Percentiles rank a stretch among this genome's conserved stretches.
Conservation (phyloP, 2,113 vertebrate genomes). For the Todiramphus saurophagus region DNA sequence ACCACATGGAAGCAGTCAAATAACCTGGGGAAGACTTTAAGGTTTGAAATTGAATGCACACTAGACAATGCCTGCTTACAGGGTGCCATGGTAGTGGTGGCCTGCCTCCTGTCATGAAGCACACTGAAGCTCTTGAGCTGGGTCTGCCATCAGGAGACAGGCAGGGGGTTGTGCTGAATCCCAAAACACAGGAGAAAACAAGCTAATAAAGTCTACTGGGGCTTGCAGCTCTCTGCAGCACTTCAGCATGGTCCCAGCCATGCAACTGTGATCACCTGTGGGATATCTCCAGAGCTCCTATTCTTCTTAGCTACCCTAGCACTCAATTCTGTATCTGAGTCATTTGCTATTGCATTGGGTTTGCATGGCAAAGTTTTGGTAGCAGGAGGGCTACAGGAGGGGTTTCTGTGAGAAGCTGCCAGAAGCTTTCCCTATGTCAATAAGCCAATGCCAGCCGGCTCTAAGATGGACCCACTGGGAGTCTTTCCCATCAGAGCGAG, state of each 20-base stretch:
- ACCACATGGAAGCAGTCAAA: not conserved
- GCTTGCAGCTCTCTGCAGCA: not conserved
- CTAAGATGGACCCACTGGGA: accelerated
- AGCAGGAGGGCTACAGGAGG: too few species aligned
- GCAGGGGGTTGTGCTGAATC: not conserved
- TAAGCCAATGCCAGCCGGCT: accelerated
- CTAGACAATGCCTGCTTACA: accelerated
- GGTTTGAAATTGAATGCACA: not conserved
- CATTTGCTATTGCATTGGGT: not conserved
- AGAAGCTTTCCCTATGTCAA: not conserved
- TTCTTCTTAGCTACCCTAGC: not conserved
- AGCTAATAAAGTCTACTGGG: not conserved
- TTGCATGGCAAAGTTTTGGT: not conserved
- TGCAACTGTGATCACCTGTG: not conserved
- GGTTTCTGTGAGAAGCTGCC: not conserved
- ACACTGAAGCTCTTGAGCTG: accelerated
- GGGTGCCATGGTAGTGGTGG: accelerated
- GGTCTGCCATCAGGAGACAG: not conserved
- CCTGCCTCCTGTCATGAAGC: not conserved
- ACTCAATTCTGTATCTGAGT: not conserved
- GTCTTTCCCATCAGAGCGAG: accelerated
- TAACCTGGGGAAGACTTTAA: not conserved
- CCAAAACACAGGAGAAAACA: not conserved
- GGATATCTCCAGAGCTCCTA: not conserved
- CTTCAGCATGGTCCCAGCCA: accelerated